Percentiles rank a stretch among this genome's conserved stretches.
These are phyloP conservation scores for Drosophila sordidula DNA, from an alignment of 2,888 invertebrate genomes.

Conservation along the genomic window DNA sequence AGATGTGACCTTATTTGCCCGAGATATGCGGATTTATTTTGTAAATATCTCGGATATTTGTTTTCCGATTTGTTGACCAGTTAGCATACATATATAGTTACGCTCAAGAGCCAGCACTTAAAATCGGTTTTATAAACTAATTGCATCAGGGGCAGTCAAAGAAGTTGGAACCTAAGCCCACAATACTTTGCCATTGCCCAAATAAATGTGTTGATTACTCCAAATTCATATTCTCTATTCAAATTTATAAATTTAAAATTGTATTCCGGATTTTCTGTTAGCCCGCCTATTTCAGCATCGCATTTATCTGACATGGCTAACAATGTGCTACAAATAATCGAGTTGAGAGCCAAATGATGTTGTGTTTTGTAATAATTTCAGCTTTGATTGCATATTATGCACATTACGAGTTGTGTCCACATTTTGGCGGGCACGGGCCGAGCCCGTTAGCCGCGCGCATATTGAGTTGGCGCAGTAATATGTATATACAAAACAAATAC, in stretches of 20 bases:
- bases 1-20: no score
- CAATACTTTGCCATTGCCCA: no score
- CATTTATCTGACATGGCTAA: background rate
- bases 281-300: background rate
- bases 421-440: constrained; percentile 22
- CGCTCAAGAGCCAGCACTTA: no score
- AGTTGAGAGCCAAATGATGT: constrained; percentile 32
- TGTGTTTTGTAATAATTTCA: constrained; percentile 34
- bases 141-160: no score
- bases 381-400: constrained; percentile 55
- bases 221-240: background rate
- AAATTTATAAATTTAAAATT: background rate
- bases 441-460: background rate
- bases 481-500: constrained; percentile 60
- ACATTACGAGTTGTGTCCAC: constrained; percentile 37
- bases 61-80: no score
- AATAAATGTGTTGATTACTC: background rate
- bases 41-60: no score
- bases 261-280: background rate
- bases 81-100: no score
- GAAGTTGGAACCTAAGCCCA: no score
- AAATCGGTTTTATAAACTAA: no score
- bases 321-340: constrained; percentile 21
- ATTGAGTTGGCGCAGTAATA: constrained; percentile 24
- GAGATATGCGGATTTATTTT: no score